Conservation (phyloP, 1,140 invertebrate species). For the Drosophila auraria region DNA sequence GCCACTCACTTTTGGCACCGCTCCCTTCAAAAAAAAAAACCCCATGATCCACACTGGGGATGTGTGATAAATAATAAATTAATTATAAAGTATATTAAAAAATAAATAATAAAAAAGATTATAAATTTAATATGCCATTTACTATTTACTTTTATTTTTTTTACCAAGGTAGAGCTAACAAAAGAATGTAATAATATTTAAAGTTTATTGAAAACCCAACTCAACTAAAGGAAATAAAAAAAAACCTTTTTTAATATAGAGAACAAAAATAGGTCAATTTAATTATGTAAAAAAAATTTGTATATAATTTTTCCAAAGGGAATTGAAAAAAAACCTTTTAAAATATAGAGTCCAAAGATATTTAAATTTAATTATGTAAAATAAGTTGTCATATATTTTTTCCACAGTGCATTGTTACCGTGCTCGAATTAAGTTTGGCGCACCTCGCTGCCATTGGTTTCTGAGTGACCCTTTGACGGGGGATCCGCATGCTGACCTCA, state of each 20-base stretch:
- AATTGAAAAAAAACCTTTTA: too few species aligned
- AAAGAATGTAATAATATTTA: background rate
- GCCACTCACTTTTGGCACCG: background rate
- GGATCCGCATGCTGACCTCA: constrained; percentile 29
- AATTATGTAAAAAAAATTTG: too few species aligned
- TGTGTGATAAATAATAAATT: background rate
- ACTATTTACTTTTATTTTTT: background rate
- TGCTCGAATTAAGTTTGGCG: constrained; percentile 30
- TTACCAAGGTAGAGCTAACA: too few species aligned
- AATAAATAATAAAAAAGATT: too few species aligned
- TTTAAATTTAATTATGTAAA: too few species aligned
- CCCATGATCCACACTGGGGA: background rate
- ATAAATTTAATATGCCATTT: too few species aligned
- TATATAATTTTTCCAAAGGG: background rate
- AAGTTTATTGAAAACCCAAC: background rate
- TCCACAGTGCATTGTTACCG: background rate
- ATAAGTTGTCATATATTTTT: too few species aligned
- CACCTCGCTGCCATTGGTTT: constrained; percentile 30
- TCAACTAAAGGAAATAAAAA: too few species aligned
- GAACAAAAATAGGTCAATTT: too few species aligned
- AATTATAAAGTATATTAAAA: background rate
- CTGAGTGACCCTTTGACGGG: constrained; percentile 25
- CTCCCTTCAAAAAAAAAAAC: background rate
- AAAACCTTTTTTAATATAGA: too few species aligned
- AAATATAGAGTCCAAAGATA: too few species aligned